Evolutionary conservation across 2,888 invertebrate genomes (phyloP).

Genomic region (Chydorus sphaericus): DNA sequence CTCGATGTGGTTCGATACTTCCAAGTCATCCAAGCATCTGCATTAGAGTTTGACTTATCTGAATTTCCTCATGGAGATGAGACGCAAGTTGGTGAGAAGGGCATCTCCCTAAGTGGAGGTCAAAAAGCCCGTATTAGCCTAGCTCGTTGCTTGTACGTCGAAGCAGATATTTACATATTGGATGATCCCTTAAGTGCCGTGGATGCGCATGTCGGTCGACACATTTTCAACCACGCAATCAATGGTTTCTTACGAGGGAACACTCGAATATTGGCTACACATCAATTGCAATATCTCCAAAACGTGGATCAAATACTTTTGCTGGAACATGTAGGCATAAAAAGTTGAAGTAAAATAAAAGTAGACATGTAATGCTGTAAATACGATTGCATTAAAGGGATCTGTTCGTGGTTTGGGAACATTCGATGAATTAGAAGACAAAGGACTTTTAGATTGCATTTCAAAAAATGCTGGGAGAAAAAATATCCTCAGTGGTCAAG

Average conservation of each 20-base stretch:
- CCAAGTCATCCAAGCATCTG: constrained; percentile 51
- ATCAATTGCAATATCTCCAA: constrained; percentile 32
- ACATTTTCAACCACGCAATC: constrained; percentile 33
- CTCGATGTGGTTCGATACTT: constrained; percentile 41
- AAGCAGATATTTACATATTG: constrained; percentile 34
- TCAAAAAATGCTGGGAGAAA: no score
- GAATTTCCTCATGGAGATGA: constrained; percentile 64
- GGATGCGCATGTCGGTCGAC: constrained; percentile 32
- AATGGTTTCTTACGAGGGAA: constrained; percentile 27
- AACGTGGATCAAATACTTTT: constrained; percentile 29
- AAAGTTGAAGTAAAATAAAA: no score
- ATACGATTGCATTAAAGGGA: no score
- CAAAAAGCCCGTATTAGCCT: constrained; percentile 71
- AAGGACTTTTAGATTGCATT: no score
- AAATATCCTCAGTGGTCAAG: no score
- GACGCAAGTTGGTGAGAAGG: constrained; percentile 73
- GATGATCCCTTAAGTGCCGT: constrained; percentile 38
- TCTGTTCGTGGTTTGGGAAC: no score
- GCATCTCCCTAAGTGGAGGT: constrained; percentile 71
- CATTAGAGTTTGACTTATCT: constrained; percentile 54
- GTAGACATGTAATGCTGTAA: no score
- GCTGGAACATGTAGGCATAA: constrained; percentile 27
- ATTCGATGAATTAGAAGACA: no score
- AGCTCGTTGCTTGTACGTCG: constrained; percentile 33
- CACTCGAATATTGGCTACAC: constrained; percentile 32